phyloP scores from a whole-genome alignment of 2,797 vertebrate genomes.

The Crocidura indochinensis region DNA sequence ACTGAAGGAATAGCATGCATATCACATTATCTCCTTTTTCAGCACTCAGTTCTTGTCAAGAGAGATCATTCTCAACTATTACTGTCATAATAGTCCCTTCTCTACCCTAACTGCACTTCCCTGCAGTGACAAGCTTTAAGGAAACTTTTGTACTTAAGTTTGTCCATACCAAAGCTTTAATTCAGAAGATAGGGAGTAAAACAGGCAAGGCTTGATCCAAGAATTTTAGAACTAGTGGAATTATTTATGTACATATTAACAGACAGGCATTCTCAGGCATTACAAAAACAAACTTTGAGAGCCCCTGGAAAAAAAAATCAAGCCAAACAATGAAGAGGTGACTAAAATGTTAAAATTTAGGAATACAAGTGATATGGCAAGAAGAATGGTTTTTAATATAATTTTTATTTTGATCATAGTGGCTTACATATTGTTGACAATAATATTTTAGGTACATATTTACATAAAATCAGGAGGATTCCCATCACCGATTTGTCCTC shows the following conservation, averaged over 20 bases:
- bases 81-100: too few relatives aligned
- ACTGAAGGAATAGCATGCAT: background rate
- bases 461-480: too few relatives aligned
- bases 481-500: too few relatives aligned
- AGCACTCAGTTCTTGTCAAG: too few relatives aligned
- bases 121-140: background rate
- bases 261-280: background rate
- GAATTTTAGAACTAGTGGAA: background rate
- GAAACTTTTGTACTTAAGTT: background rate
- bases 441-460: too few relatives aligned
- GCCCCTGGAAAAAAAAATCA: background rate
- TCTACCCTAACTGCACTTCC: too few relatives aligned
- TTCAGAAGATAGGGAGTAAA: background rate
- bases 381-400: conserved; percentile 13
- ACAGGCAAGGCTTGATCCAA: background rate
- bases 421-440: too few relatives aligned
- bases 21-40: too few relatives aligned
- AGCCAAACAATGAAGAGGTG: background rate
- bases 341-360: conserved; percentile 36
- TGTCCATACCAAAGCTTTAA: background rate
- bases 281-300: background rate
- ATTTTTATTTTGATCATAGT: too few relatives aligned
- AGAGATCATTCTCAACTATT: too few relatives aligned
- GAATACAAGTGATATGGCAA: background rate
- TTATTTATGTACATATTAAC: background rate